Evolutionary conservation across 2,797 vertebrate species (phyloP), one percentile per base, ranked within the genome.

Genomic region (Mareca strepera): DNA sequence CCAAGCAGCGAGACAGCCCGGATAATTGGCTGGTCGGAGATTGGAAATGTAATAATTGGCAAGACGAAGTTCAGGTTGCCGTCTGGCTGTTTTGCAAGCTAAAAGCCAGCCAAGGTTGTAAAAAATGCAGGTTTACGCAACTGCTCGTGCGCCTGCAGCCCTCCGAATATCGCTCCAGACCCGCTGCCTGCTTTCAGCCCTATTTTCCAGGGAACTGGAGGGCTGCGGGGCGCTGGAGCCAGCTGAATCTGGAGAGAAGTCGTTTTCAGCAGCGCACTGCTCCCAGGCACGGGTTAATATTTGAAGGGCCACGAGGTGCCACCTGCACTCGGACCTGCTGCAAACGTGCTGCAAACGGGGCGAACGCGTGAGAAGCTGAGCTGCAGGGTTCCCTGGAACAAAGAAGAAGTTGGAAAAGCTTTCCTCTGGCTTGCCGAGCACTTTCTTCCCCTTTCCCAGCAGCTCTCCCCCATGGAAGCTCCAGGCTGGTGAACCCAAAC

Each of bases 291-390:
- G 75, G 39, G 20, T 3, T 64, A 21, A 0, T 29, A 18, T 6
- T 2, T 50, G n/a, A 64, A 56, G 0, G 1, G 37, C 5, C 74
- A 53, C 12, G 1, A 6, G 85, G 26, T 0, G 9, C 0, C 2
- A 88, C 52, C 37, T 72, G 85, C 11, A 48, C 2, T 43, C 62
- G 50, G 26, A 78, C 50, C 31, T 44, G 85, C 11, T 52, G 43
- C 8, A 74, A 8, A 41, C 43, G 60, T 0, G 0, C 17, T 25
- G 63, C 76, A 25, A 68, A 85, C 48, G 0, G 3, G 43, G 46
- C 0, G 7, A 72, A 18, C 0, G 3, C 15, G 29, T n/a, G 68
- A 21, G 48, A 87, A 94, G 37, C 3, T 3, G 9, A 33, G 23
- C 4, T n/a, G 8, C 64, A 3, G 3, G 9, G 18, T 2, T 50